These are phyloP conservation scores for Carettochelys insculpta DNA, from an alignment of 2,113 vertebrate genomes.

Conservation along the genomic window DNA sequence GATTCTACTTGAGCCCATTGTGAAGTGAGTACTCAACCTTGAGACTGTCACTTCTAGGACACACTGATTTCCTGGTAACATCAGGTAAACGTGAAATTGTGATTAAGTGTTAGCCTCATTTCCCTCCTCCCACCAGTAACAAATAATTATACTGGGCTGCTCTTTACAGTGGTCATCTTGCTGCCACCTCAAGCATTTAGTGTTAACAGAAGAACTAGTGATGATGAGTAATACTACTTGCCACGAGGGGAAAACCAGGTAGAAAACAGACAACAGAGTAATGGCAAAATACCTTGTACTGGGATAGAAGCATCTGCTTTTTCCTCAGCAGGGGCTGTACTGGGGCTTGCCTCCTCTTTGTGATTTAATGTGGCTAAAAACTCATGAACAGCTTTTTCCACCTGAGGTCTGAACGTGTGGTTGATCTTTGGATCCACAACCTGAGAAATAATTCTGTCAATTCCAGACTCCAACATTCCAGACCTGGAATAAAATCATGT, in stretches of 20 bases:
- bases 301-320: conserved; percentile 76
- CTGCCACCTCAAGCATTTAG: not conserved
- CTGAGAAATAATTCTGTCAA: conserved; percentile 98
- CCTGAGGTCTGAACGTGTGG: conserved; percentile 95
- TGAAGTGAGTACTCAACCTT: not conserved
- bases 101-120: not conserved
- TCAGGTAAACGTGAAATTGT: not conserved
- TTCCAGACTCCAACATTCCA: conserved; percentile 97
- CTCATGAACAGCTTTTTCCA: conserved; percentile 93
- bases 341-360: conserved; percentile 78
- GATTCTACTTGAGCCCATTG: not conserved
- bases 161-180: not conserved
- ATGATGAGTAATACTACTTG: not conserved
- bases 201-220: not conserved
- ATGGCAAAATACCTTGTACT: conserved; percentile 79
- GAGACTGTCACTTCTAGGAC: not conserved
- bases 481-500: conserved; percentile 82
- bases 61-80: not conserved
- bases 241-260: not conserved
- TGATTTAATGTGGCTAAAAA: conserved; percentile 92
- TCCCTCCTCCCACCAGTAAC: not conserved
- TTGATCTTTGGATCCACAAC: conserved; percentile 99
- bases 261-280: not conserved
- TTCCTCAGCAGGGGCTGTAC: conserved; percentile 71
- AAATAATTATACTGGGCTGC: accelerated